Conservation (phyloP, 37 sponge, comb jelly and placozoan species). For the Aphrocallistes beatrix region DNA sequence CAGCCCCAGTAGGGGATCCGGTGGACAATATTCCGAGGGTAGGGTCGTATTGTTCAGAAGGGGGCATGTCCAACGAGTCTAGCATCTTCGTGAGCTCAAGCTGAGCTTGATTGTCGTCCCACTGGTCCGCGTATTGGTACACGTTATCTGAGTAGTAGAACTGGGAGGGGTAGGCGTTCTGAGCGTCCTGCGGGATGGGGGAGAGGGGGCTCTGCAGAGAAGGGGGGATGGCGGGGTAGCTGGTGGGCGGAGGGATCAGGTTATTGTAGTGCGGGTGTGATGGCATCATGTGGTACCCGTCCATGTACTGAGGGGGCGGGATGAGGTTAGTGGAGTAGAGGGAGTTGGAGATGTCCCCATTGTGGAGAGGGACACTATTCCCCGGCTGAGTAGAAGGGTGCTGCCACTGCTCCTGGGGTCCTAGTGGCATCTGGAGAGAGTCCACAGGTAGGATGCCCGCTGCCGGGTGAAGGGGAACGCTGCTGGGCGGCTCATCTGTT, state of each 20-base stretch:
- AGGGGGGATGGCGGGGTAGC: not conserved
- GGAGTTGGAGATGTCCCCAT: not conserved
- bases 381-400: not conserved
- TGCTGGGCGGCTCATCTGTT: not conserved
- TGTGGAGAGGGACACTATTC: not conserved
- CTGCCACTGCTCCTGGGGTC: not conserved
- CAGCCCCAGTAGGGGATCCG: not conserved
- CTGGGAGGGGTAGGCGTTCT: not conserved
- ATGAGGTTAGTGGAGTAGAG: not conserved
- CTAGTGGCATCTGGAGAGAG: not conserved
- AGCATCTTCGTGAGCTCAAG: constrained; percentile 6
- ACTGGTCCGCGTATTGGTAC: not conserved
- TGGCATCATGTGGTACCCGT: not conserved
- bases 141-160: not conserved
- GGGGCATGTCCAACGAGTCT: not conserved
- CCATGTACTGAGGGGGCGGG: not conserved
- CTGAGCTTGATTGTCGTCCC: no score
- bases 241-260: not conserved
- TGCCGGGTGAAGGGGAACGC: no score
- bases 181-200: not conserved
- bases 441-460: not conserved
- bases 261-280: not conserved
- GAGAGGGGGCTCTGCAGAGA: not conserved
- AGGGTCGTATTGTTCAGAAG: not conserved
- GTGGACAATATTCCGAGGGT: not conserved